Base-by-base conservation (phyloP, 2,797 vertebrate species). In the Picus viridis region DNA sequence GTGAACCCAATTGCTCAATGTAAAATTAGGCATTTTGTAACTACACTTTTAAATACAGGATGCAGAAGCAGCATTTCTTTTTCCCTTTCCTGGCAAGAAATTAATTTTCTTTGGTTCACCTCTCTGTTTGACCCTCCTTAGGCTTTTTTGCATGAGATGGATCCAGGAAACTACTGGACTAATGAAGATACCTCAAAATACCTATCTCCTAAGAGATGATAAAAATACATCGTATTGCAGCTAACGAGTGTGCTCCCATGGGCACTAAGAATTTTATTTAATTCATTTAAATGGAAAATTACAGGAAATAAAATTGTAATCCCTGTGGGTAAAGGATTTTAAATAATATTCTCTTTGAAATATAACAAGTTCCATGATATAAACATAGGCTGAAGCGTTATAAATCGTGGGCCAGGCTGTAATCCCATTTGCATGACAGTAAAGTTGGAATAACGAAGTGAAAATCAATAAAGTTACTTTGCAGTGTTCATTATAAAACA, bases 231-330 rank as follows among this genome's bases (percentile, higher is more conserved):
- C 65, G 9, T 73, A 70, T 64, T 86, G 73, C 41, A 58, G 18
- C 26, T 89, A 79, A 74, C 47, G 86, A 83, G 49, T 67, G 11
- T 68, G 30, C 71, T 90, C 62, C 68, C 16, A 27, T 84, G n/a
- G 29, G 16, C 4, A 71, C 34, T 75, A 47, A 81, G 32, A 93
- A 78, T 69, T 83, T 91, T 41, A 93, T 91, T 93, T 85, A 53
- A 67, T 82, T 92, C 92, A 57, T 89, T 86, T 90, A 83, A 92
- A 53, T 92, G 32, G 20, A 90, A 95, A 95, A 96, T 90, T 92
- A 83, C 92, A 89, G 72, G 82, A 93, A 96, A 94, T 57, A 30
- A 91, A 93, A 79, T 41, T 41, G 30, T 15, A 59, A 16, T 61
- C 79, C 82, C 36, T 63, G 54, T 29, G 9, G 45, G 68, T 88